Percentiles rank a stretch among this genome's conserved stretches.
phyloP scores from a whole-genome alignment of 2,113 vertebrate genomes.

The human region DNA sequence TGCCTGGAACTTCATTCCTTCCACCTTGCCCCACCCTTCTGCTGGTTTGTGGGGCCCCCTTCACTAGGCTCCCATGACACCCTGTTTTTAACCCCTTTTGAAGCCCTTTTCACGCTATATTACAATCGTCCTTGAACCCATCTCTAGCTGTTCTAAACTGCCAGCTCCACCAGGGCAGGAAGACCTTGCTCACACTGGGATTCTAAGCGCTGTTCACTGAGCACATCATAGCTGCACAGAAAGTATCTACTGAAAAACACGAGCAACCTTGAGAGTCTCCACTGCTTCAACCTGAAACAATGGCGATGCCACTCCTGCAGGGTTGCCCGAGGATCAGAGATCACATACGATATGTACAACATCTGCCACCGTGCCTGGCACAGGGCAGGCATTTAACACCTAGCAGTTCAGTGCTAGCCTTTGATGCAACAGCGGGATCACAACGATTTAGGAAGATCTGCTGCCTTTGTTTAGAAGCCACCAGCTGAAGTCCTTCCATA shows the following conservation, averaged over 20 bases:
- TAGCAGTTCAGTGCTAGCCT: not conserved
- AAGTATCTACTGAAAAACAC: not conserved
- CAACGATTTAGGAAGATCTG: not conserved
- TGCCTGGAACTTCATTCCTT: not conserved
- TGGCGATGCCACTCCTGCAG: not conserved
- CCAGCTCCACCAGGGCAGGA: not conserved
- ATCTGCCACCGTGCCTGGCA: not conserved
- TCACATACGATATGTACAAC: fast-evolving
- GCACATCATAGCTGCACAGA: not conserved
- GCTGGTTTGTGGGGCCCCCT: not conserved
- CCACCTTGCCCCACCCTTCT: fast-evolving
- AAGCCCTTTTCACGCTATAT: not conserved
- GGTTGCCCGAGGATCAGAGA: not conserved
- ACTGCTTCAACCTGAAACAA: not conserved
- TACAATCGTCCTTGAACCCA: not conserved
- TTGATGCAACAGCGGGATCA: fast-evolving
- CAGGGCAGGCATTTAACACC: not conserved
- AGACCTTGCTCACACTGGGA: fast-evolving
- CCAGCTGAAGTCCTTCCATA: not conserved
- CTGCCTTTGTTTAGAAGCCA: not conserved
- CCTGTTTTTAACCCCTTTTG: not conserved
- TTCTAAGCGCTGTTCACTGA: fast-evolving
- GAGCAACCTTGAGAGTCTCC: not conserved
- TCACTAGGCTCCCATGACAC: not conserved
- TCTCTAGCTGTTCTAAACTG: not conserved